Base-by-base conservation (phyloP, 2,888 invertebrate genomes). In the Acleris laterana region DNA sequence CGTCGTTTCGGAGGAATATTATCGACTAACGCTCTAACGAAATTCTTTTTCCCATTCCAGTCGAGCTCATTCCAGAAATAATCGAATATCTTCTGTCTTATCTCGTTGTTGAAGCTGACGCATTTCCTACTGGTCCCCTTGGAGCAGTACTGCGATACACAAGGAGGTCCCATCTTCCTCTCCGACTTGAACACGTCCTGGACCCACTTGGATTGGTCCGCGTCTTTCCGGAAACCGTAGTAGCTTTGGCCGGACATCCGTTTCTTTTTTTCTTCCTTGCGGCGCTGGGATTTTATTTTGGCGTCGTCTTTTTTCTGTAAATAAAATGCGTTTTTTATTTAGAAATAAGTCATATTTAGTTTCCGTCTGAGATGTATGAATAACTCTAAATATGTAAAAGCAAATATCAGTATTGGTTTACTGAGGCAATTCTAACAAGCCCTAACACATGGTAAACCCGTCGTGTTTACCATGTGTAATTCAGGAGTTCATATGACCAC, bases 181-280 rank as follows among this genome's bases (percentile, higher is more conserved):
- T 83, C 85, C 0, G 80, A 78, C 68, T 87, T 89, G 0, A 77
- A 79, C 0, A 89, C 89, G 19, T 89, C 89, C 49, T 88, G 88
- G 0, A 88, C 65, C 82, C 86, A 88, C 61, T 74, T 80, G 2
- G 53, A 76, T 28, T 76, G 79, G 2, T 77, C 70, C 0, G 76
- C 77, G 0, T 75, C 72, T 0, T 59, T 69, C 0, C 89, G 70
- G 68, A 86, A 88, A 0, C 89, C 89, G 69, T 75, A 84, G 70
- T 89, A 89, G 16, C 87, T 83, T 16, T 80, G 81, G 0, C 89
- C 89, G 0, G 81, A 77, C 89, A 89, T 89, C 0, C 89, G 76
- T 64, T 87, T 87, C 2, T 77, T 75, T 22, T 85, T 85, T 56
- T 88, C 87, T 44, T 74, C 77, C 60, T 74, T 80, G 2, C 88